phyloP scores from a whole-genome alignment of 2,888 invertebrate species.

The Drosophila austrosaltans region DNA sequence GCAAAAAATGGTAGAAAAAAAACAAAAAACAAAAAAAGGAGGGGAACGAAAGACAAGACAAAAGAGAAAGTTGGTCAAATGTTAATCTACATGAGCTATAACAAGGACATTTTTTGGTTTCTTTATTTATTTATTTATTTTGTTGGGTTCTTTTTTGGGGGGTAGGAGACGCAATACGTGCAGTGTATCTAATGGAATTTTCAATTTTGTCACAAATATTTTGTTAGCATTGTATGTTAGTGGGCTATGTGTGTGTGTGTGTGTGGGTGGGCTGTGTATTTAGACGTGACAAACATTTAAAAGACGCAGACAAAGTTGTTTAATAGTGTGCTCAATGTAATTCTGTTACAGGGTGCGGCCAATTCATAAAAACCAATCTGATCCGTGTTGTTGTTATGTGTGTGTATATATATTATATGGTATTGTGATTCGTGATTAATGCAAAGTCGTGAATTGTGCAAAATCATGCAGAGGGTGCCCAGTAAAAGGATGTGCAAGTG shows the following conservation, averaged over 20 bases:
- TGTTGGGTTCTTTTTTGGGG: neutral
- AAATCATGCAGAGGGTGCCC: slow-evolving; percentile 9
- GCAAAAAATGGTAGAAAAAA: slow-evolving; percentile 43
- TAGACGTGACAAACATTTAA: slow-evolving; percentile 42
- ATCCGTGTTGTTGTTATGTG: slow-evolving; percentile 11
- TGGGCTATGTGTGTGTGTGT: slow-evolving; percentile 36
- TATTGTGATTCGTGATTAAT: slow-evolving; percentile 11
- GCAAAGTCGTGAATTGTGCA: slow-evolving; percentile 27
- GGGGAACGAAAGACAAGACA: slow-evolving; percentile 25
- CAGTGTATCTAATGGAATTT: slow-evolving; percentile 53
- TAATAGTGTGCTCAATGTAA: slow-evolving; percentile 40
- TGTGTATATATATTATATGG: neutral
- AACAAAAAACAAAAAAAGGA: neutral
- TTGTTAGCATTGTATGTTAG: neutral
- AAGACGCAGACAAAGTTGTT: slow-evolving; percentile 36
- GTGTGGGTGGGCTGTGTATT: slow-evolving; percentile 11
- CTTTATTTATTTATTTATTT: neutral
- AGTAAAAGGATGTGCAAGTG: slow-evolving; percentile 20
- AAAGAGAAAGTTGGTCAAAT: slow-evolving; percentile 44
- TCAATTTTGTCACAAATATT: slow-evolving; percentile 48
- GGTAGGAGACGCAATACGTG: slow-evolving; percentile 39
- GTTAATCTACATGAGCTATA: slow-evolving; percentile 28
- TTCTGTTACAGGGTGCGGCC: slow-evolving; percentile 49
- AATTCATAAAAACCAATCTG: slow-evolving; percentile 64
- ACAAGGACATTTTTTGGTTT: slow-evolving; percentile 1